phyloP scores from a whole-genome alignment of 2,113 vertebrate species.

The Pseudolaguvia tuberculata region DNA sequence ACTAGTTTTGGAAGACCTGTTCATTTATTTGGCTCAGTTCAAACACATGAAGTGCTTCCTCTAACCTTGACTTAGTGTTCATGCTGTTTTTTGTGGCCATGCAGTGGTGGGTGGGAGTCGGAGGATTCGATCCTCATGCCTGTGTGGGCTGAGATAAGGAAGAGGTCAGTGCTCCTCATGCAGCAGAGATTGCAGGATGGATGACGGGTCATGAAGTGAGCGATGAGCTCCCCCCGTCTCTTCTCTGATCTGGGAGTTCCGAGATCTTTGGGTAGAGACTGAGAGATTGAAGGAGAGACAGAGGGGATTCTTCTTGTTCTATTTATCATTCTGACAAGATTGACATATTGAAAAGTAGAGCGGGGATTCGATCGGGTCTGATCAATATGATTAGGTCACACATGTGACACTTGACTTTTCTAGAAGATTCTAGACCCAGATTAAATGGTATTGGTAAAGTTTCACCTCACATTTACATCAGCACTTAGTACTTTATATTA shows the following conservation, averaged over 20 bases:
- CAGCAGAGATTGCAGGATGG: constrained; percentile 29
- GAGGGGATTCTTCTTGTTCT: constrained; percentile 35
- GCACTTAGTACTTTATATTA: no score
- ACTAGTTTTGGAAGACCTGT: constrained; percentile 5
- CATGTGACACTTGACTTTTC: constrained; percentile 1
- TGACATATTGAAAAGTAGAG: constrained; percentile 23
- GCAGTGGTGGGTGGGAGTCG: constrained; percentile 3
- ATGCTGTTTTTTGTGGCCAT: constrained; percentile 13
- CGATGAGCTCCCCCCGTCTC: constrained; percentile 42
- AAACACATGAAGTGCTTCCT: background rate
- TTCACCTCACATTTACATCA: no score
- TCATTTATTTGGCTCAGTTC: constrained; percentile 29
- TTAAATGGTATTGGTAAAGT: background rate
- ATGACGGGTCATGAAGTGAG: constrained; percentile 47
- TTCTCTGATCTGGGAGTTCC: constrained; percentile 24
- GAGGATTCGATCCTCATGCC: constrained; percentile 23
- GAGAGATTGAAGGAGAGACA: constrained; percentile 28
- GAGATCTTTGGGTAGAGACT: constrained; percentile 18
- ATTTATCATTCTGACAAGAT: constrained; percentile 43
- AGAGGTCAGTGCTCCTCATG: constrained; percentile 21
- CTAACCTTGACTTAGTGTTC: constrained; percentile 16
- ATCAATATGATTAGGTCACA: constrained; percentile 28
- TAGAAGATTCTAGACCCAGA: background rate
- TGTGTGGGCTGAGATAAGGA: constrained; percentile 51
- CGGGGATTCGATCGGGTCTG: constrained; percentile 26